Conservation (phyloP, 2,113 vertebrate species). For the Octodon degus region DNA sequence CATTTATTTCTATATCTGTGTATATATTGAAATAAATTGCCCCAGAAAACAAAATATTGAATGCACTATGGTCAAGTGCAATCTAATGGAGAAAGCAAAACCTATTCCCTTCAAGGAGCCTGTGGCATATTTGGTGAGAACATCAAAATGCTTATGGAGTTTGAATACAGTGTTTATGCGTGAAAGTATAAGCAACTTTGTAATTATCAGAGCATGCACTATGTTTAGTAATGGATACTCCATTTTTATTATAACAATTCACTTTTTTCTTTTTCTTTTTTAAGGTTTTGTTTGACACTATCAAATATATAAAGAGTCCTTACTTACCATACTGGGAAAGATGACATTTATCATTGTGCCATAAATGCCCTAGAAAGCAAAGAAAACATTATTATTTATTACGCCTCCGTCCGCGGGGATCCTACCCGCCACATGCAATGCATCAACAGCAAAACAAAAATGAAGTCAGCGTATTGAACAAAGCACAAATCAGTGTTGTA, state of each 20-base stretch:
- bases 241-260: slow-evolving; percentile 77
- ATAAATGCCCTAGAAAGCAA: slow-evolving; percentile 87
- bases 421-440: slow-evolving; percentile 81
- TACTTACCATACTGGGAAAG: slow-evolving; percentile 87
- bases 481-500: slow-evolving; percentile 81
- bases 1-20: slow-evolving; percentile 75
- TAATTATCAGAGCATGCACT: slow-evolving; percentile 82
- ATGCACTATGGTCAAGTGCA: slow-evolving; percentile 70
- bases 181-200: slow-evolving; percentile 75
- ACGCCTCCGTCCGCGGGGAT: slow-evolving; percentile 83
- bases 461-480: slow-evolving; percentile 75
- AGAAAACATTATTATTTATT: slow-evolving; percentile 88
- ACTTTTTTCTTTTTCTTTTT: slow-evolving; percentile 52
- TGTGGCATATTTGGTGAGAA: slow-evolving; percentile 70
- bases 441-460: slow-evolving; percentile 82
- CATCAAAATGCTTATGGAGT: slow-evolving; percentile 79
- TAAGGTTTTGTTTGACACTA: slow-evolving; percentile 76
- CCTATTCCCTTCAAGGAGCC: slow-evolving; percentile 69
- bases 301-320: slow-evolving; percentile 84
- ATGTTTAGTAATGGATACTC: slow-evolving; percentile 81
- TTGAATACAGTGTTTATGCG: slow-evolving; percentile 83
- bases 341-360: slow-evolving; percentile 87
- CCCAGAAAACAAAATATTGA: slow-evolving; percentile 77
- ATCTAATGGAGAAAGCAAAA: slow-evolving; percentile 76
- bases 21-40: slow-evolving; percentile 76